phyloP scores from a whole-genome alignment of 2,797 vertebrate species.

The Hipposideros larvatus region DNA sequence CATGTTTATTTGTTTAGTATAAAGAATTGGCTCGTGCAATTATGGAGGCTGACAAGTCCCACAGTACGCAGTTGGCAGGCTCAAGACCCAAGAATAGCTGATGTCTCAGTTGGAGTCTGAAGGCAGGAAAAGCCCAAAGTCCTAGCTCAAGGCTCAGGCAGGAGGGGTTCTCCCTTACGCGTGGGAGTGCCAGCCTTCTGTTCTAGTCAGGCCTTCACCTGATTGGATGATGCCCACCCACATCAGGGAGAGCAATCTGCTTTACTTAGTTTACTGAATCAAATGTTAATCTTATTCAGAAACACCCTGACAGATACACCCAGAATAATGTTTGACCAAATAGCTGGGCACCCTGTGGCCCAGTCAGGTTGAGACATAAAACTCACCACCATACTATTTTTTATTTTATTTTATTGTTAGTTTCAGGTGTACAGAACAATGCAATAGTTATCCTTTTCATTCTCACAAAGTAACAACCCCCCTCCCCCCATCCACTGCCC shows the following conservation, averaged over 20 bases:
- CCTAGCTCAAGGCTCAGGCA: neutral
- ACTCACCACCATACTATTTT: neutral
- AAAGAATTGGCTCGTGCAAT: neutral
- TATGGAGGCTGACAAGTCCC: neutral
- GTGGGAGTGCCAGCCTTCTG: neutral
- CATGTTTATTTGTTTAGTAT: neutral
- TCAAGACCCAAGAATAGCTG: neutral
- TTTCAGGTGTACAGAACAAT: too few species aligned
- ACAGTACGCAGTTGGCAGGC: neutral
- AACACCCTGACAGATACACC: neutral
- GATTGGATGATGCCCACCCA: neutral
- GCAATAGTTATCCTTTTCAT: too few species aligned
- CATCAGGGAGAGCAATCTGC: neutral
- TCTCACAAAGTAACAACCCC: too few species aligned
- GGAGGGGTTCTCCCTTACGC: neutral
- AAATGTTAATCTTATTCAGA: neutral
- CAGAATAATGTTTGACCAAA: neutral
- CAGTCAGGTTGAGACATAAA: neutral
- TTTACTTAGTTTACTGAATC: neutral
- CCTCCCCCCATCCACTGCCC: too few species aligned
- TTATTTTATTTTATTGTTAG: neutral
- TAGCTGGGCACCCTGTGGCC: neutral
- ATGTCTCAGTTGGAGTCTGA: neutral
- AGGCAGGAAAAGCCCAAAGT: neutral
- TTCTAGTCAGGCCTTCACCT: neutral